phyloP scores from a whole-genome alignment of 2,888 invertebrate genomes.

The Drosophila antonietae region DNA sequence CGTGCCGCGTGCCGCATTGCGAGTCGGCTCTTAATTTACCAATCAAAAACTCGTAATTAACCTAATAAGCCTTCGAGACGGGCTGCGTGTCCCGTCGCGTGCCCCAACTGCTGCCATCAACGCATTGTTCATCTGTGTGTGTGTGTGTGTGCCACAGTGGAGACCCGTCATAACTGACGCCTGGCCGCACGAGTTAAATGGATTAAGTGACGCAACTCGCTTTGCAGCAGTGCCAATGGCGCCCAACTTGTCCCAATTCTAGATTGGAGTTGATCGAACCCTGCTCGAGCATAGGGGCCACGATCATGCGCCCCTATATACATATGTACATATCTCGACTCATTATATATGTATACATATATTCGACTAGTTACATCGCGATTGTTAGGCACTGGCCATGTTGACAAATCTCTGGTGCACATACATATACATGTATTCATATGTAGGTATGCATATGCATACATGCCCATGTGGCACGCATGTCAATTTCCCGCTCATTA shows the following conservation, averaged over 20 bases:
- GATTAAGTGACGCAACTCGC: slow-evolving; percentile 76
- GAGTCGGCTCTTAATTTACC: slow-evolving; percentile 72
- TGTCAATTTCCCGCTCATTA: slow-evolving; percentile 38
- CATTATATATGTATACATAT: not conserved
- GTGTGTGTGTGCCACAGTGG: slow-evolving; percentile 27
- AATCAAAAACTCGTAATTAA: slow-evolving; percentile 81
- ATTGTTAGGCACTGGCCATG: slow-evolving; percentile 5
- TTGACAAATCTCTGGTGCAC: slow-evolving; percentile 21
- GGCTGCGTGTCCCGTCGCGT: slow-evolving; percentile 64
- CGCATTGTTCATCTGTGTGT: slow-evolving; percentile 39
- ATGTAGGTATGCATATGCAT: not conserved
- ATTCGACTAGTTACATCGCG: not conserved
- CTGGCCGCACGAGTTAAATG: slow-evolving; percentile 58
- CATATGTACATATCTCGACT: not conserved
- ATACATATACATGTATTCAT: not conserved
- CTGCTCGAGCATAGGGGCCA: slow-evolving; percentile 50
- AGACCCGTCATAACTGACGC: slow-evolving; percentile 61
- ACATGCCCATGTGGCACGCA: slow-evolving; percentile 17
- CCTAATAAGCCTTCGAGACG: slow-evolving; percentile 75
- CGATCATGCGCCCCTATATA: slow-evolving; percentile 17
- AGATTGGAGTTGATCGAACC: slow-evolving; percentile 50
- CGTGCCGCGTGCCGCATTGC: slow-evolving; percentile 63
- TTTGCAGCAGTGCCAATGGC: slow-evolving; percentile 67
- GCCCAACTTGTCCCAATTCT: slow-evolving; percentile 32
- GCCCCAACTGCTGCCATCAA: slow-evolving; percentile 57